A percentile compares a stretch with the other conserved stretches of the same genome.
These are phyloP conservation scores for Molossus molossus DNA, from an alignment of 2,797 vertebrate genomes.

Conservation along the genomic window DNA sequence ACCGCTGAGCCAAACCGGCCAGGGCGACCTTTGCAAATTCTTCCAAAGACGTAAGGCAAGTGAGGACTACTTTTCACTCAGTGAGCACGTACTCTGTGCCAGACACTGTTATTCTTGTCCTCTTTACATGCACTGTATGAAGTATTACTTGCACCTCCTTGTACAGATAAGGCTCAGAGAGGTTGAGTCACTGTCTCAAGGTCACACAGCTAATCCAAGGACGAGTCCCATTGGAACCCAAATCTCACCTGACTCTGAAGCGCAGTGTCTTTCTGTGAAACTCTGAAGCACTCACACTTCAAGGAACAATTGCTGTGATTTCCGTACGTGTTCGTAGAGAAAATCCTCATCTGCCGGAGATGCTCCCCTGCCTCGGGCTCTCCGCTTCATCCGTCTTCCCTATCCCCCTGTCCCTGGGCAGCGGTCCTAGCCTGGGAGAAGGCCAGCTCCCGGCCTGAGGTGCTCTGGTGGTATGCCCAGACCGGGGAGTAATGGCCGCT, in stretches of 20 bases:
- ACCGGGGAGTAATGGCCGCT: conserved; percentile 36
- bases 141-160: neutral
- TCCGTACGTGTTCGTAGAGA: neutral
- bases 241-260: neutral
- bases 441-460: neutral
- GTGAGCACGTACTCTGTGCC: neutral
- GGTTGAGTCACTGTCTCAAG: neutral
- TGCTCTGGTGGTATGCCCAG: neutral
- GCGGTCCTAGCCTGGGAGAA: neutral
- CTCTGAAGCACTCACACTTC: neutral
- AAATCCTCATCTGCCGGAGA: neutral
- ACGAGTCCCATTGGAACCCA: neutral
- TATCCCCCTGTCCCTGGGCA: neutral
- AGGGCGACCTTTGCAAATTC: neutral
- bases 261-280: neutral
- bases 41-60: neutral
- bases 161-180: neutral
- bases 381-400: neutral
- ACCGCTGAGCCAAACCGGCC: no score
- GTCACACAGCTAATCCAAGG: neutral
- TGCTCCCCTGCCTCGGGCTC: neutral
- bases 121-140: neutral
- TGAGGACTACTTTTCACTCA: neutral
- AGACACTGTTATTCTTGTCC: neutral
- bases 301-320: neutral